Conservation (phyloP, 2,888 invertebrate genomes). For the Pomacea canaliculata region DNA sequence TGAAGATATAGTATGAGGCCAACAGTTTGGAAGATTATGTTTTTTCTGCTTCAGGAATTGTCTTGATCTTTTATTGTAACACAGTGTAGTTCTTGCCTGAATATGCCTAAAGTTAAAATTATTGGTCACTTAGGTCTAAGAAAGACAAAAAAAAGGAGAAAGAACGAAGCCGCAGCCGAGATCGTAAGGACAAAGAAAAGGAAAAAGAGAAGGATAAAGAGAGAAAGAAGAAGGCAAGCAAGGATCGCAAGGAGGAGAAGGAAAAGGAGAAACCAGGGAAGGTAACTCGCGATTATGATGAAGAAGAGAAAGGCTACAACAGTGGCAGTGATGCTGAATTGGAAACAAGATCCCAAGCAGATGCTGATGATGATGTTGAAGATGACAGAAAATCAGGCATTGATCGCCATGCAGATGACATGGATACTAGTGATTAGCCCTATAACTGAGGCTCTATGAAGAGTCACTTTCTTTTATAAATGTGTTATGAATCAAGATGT, state of each 20-base stretch:
- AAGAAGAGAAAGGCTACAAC: constrained; percentile 52
- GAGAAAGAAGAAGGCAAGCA: constrained; percentile 43
- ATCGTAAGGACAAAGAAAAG: constrained; percentile 37
- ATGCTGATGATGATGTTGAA: constrained; percentile 18
- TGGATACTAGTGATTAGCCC: constrained; percentile 61
- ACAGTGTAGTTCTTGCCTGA: no score
- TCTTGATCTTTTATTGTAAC: no score
- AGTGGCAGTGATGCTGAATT: constrained; percentile 35
- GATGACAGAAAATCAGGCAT: constrained; percentile 24
- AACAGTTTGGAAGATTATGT: no score
- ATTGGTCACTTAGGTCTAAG: constrained; percentile 33
- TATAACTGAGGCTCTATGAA: background rate
- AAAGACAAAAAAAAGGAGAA: constrained; percentile 42
- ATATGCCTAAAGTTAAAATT: background rate
- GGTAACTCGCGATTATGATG: constrained; percentile 55
- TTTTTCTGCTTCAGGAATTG: no score
- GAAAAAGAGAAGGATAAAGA: constrained; percentile 45
- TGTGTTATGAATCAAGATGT: no score
- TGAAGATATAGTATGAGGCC: background rate
- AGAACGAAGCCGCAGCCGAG: constrained; percentile 38
- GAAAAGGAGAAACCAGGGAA: constrained; percentile 35
- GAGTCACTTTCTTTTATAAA: no score
- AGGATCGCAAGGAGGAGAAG: constrained; percentile 33
- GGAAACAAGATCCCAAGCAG: constrained; percentile 20
- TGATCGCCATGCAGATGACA: constrained; percentile 55